A percentile compares a stretch with the other conserved stretches of the same genome.
These are phyloP conservation scores for Oncorhynchus nerka DNA, from an alignment of 2,113 vertebrate species.

Conservation along the genomic window DNA sequence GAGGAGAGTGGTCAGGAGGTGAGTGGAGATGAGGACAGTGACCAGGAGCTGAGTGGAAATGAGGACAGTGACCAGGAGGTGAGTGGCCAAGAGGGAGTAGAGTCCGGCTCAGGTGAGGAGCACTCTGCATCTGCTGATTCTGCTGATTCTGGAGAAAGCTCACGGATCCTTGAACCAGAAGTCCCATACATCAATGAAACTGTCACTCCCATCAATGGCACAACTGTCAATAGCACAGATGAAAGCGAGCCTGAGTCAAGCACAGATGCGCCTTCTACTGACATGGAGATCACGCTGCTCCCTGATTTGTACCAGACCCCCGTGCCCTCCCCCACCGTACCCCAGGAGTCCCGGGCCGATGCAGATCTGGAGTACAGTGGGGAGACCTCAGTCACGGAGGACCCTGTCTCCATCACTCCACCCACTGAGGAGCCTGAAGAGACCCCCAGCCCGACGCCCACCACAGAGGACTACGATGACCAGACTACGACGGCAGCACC, in stretches of 20 bases:
- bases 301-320: conserved; percentile 46
- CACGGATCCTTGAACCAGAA: conserved; percentile 1
- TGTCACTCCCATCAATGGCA: conserved; percentile 10
- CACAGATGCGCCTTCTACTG: conserved; percentile 9
- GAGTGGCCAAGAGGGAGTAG: background rate
- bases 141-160: conserved; percentile 24
- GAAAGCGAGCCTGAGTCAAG: conserved; percentile 9
- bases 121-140: background rate
- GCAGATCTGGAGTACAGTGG: conserved; percentile 62
- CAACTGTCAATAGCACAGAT: conserved; percentile 9
- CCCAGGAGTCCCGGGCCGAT: conserved; percentile 60
- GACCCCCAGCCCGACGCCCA: background rate
- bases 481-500: conserved; percentile 29
- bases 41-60: no score
- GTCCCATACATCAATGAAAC: conserved; percentile 1
- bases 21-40: no score
- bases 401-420: conserved; percentile 3
- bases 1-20: no score
- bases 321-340: conserved; percentile 17
- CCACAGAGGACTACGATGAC: conserved; percentile 24
- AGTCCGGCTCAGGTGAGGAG: conserved; percentile 1
- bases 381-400: conserved; percentile 30
- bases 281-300: conserved; percentile 52
- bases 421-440: conserved; percentile 29
- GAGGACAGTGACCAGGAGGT: no score